phyloP scores from a whole-genome alignment of 2,113 vertebrate species.

The Speoplatyrhinus poulsoni region DNA sequence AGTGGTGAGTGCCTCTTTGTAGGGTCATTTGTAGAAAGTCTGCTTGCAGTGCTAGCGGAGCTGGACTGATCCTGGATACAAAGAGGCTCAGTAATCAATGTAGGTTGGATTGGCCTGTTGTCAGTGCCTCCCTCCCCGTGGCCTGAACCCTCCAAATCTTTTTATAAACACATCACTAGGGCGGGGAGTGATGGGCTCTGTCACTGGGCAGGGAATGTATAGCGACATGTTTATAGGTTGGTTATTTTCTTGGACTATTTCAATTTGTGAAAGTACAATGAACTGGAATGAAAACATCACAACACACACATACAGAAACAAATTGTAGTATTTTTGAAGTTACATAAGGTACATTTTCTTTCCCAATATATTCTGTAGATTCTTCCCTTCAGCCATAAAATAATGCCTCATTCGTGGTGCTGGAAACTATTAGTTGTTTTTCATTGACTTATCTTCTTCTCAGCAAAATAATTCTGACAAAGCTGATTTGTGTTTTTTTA shows the following conservation, averaged over 20 bases:
- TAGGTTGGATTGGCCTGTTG: neutral
- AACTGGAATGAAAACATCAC: neutral
- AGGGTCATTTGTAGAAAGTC: neutral
- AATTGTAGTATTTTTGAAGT: neutral
- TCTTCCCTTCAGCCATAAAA: no score
- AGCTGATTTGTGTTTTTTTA: no score
- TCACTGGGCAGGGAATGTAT: neutral
- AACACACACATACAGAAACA: neutral
- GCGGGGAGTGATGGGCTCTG: neutral
- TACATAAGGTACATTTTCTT: no score
- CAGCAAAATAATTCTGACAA: no score
- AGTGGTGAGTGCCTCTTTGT: slow-evolving; percentile 38
- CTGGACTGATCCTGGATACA: no score
- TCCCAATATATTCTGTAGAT: no score
- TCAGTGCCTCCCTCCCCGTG: neutral
- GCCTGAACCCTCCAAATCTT: neutral
- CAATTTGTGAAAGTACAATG: neutral
- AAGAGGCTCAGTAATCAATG: neutral
- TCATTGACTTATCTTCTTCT: no score
- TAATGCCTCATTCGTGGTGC: no score
- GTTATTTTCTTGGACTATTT: neutral
- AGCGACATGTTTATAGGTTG: neutral
- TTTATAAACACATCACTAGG: neutral
- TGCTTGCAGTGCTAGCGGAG: neutral
- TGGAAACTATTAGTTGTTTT: no score